phyloP scores from a whole-genome alignment of 2,113 vertebrate species.

The Larimichthys crocea region DNA sequence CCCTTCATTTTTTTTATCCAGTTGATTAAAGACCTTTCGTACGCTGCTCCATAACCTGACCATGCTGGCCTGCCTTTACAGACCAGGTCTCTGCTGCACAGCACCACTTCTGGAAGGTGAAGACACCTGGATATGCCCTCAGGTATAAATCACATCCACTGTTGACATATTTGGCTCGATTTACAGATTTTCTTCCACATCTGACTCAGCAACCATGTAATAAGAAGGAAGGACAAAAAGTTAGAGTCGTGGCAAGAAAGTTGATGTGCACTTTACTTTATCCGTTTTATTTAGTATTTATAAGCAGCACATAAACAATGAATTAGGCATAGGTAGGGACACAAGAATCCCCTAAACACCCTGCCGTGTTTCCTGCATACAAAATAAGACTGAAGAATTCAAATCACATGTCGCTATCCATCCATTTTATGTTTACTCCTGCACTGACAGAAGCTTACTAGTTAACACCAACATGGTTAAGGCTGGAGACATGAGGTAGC shows the following conservation, averaged over 20 bases:
- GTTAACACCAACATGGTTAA: too few species aligned
- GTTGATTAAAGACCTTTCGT: constrained; percentile 25
- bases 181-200: not conserved
- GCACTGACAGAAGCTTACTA: too few species aligned
- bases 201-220: not conserved
- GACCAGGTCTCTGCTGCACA: constrained; percentile 14
- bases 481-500: too few species aligned
- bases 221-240: not conserved
- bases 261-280: not conserved
- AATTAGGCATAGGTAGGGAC: too few species aligned
- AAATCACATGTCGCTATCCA: too few species aligned
- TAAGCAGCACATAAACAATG: not conserved
- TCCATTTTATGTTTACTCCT: too few species aligned
- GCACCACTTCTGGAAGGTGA: not conserved
- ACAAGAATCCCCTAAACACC: too few species aligned
- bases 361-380: too few species aligned
- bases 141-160: constrained; percentile 3
- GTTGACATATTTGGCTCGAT: not conserved
- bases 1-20: constrained; percentile 17
- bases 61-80: not conserved
- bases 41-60: not conserved
- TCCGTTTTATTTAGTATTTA: not conserved
- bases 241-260: not conserved
- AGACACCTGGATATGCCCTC: constrained; percentile 13
- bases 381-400: too few species aligned